Percentiles rank a stretch among this genome's conserved stretches.
Evolutionary conservation across 2,888 invertebrate genomes (phyloP).

Genomic region (Tinea trinotella): DNA sequence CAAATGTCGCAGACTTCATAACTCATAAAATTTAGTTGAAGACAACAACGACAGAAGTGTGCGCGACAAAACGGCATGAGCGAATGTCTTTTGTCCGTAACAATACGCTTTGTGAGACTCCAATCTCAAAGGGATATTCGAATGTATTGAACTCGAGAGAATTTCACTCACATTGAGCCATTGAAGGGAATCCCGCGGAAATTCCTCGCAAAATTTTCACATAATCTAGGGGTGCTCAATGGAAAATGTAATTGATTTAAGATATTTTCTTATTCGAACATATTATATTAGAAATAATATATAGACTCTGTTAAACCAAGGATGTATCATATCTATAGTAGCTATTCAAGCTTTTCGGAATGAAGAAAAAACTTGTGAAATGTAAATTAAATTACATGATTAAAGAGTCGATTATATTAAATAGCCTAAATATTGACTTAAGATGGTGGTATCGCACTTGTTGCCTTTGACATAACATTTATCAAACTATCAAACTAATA

Average conservation of each 20-base stretch:
- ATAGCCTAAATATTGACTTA: too few relatives aligned
- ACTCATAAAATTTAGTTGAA: slow-evolving; percentile 19
- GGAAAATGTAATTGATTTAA: slow-evolving; percentile 33
- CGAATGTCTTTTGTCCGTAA: slow-evolving; percentile 50
- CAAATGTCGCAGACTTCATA: slow-evolving; percentile 1
- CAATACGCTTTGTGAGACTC: slow-evolving; percentile 64
- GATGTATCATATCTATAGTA: too few relatives aligned
- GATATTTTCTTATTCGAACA: background rate
- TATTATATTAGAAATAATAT: too few relatives aligned
- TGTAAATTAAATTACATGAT: too few relatives aligned
- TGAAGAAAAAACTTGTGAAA: too few relatives aligned
- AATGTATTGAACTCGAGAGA: slow-evolving; percentile 58
- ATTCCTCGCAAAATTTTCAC: slow-evolving; percentile 40
- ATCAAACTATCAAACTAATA: too few relatives aligned
- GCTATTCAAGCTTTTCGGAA: too few relatives aligned
- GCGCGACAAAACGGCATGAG: slow-evolving; percentile 45
- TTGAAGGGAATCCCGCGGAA: slow-evolving; percentile 38
- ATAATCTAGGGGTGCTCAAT: slow-evolving; percentile 35
- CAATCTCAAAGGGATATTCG: slow-evolving; percentile 62
- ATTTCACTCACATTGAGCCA: slow-evolving; percentile 49
- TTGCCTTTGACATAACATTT: too few relatives aligned
- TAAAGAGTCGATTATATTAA: too few relatives aligned
- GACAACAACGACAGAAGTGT: background rate
- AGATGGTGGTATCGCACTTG: too few relatives aligned
- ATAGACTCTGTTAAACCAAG: too few relatives aligned